Percentiles rank a stretch among this genome's conserved stretches.
Conservation (phyloP, 2,888 invertebrate species). For the Flabesymbios commensalis region DNA sequence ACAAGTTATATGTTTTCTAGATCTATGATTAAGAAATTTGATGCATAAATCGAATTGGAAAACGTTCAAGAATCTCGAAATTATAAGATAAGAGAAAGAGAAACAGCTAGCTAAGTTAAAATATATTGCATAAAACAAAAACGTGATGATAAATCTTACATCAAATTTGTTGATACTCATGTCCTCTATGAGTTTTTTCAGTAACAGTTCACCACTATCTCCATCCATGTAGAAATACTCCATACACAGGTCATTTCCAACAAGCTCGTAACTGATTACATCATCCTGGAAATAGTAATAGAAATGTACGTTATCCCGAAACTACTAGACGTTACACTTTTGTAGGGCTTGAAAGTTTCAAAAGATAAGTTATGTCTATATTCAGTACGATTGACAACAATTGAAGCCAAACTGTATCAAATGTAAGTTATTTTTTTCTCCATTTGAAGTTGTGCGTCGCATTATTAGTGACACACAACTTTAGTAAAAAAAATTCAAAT, state of each 20-base stretch:
- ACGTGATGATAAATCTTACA: slow-evolving; percentile 29
- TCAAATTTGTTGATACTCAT: slow-evolving; percentile 37
- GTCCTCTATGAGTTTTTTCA: slow-evolving; percentile 26
- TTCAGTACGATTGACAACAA: no score
- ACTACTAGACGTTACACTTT: not conserved
- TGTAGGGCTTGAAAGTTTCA: not conserved
- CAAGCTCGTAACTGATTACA: slow-evolving; percentile 22
- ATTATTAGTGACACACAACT: no score
- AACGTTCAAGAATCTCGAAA: not conserved
- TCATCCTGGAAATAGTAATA: slow-evolving; percentile 25
- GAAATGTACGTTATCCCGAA: not conserved
- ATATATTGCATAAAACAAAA: not conserved
- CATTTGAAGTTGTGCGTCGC: no score
- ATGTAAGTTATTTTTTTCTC: no score
- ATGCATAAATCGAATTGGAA: not conserved
- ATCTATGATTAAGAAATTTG: no score
- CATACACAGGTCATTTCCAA: slow-evolving; percentile 31
- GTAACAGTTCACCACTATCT: slow-evolving; percentile 38
- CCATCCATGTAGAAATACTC: slow-evolving; percentile 45
- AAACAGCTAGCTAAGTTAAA: no score
- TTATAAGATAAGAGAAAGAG: not conserved
- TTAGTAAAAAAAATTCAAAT: no score
- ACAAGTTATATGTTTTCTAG: no score
- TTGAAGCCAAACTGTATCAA: no score
- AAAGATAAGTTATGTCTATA: not conserved